phyloP scores from a whole-genome alignment of 2,888 invertebrate species.

The Augochlorella aurata region DNA sequence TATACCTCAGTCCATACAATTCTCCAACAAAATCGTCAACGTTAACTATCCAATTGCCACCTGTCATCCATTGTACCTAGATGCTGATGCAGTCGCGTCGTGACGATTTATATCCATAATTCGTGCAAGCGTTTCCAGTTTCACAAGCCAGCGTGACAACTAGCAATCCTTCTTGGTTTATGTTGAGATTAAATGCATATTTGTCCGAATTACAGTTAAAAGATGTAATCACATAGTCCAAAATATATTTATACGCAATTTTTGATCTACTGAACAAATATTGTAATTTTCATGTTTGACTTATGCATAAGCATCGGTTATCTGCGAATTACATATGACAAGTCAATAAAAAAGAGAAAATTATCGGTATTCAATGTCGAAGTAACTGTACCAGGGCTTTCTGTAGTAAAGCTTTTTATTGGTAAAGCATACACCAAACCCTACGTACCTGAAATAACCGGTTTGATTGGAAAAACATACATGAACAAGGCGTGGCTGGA shows the following conservation, averaged over 20 bases:
- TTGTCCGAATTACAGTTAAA: background rate
- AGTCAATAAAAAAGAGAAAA: background rate
- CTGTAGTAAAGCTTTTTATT: slow-evolving; percentile 7
- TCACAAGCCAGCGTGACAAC: background rate
- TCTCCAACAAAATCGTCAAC: slow-evolving; percentile 65
- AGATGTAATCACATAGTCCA: background rate
- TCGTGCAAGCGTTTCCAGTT: slow-evolving; percentile 27
- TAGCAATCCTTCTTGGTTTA: background rate
- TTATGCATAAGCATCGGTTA: background rate
- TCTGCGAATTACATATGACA: background rate
- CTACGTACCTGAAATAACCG: slow-evolving; percentile 49
- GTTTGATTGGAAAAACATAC: slow-evolving; percentile 54
- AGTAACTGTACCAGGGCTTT: background rate
- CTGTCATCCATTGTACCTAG: slow-evolving; percentile 61
- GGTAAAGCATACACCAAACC: slow-evolving; percentile 35
- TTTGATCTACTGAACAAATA: background rate
- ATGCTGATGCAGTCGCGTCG: slow-evolving; percentile 25
- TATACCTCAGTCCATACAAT: slow-evolving; percentile 50
- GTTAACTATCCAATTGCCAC: slow-evolving; percentile 69
- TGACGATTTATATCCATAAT: slow-evolving; percentile 49
- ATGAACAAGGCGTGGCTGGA: slow-evolving; percentile 67
- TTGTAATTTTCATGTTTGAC: background rate
- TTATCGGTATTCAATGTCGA: background rate
- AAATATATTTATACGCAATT: background rate
- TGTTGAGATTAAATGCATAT: background rate